Conservation (phyloP, 2,797 vertebrate species). For the Loris lydekkerianus region DNA sequence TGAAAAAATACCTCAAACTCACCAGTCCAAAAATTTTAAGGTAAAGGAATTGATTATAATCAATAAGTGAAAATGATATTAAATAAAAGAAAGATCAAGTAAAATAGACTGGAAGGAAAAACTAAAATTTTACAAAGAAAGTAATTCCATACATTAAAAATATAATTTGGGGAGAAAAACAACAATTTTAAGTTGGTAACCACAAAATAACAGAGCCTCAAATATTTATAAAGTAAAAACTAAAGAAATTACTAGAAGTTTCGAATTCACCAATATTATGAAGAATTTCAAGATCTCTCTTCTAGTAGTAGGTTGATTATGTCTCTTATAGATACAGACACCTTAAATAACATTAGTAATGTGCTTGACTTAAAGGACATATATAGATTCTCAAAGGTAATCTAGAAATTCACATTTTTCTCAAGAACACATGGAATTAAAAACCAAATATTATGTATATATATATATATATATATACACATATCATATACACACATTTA, state of each 20-base stretch:
- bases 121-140: neutral
- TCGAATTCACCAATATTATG: neutral
- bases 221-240: neutral
- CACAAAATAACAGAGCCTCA: neutral
- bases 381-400: neutral
- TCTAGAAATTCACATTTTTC: constrained; percentile 17
- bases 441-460: neutral
- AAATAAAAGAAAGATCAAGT: neutral
- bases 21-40: neutral
- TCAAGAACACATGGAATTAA: neutral
- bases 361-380: neutral
- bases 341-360: neutral
- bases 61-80: neutral
- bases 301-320: neutral
- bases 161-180: neutral
- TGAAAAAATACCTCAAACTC: neutral
- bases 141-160: neutral
- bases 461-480: too few relatives aligned
- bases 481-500: neutral
- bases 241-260: neutral
- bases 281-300: neutral
- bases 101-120: neutral
- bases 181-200: neutral
- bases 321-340: neutral
- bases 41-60: neutral